Percentiles rank a stretch among this genome's conserved stretches.
These are phyloP conservation scores for Agapornis canus DNA, from an alignment of 2,797 vertebrate genomes.

Conservation along the genomic window DNA sequence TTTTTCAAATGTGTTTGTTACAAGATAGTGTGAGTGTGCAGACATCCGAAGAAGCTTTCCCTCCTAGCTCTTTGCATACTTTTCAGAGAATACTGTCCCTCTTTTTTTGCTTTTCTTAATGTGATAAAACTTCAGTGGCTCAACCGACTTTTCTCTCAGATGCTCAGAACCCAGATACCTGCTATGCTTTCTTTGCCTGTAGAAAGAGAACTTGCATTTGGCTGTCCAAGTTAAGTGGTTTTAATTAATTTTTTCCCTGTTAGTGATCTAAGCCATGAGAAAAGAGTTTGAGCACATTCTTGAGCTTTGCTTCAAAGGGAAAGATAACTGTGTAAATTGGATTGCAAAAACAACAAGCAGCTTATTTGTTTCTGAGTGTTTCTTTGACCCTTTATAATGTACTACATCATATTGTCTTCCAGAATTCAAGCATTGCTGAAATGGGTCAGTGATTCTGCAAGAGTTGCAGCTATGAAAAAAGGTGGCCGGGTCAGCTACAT, in stretches of 20 bases:
- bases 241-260: background rate
- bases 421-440: conserved; percentile 97
- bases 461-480: conserved; percentile 90
- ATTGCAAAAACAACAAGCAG: background rate
- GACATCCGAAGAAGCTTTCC: background rate
- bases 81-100: background rate
- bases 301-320: background rate
- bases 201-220: background rate
- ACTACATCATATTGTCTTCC: conserved; percentile 50
- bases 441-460: conserved; percentile 96
- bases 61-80: background rate
- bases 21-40: background rate
- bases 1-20: background rate
- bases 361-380: background rate
- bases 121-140: background rate
- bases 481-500: conserved; percentile 82
- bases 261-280: background rate
- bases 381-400: background rate
- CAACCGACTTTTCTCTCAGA: background rate
- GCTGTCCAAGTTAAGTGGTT: background rate
- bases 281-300: background rate
- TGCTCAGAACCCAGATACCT: background rate
- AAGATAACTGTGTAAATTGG: background rate
- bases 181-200: background rate
- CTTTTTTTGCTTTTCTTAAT: background rate